Conservation (phyloP, 1,140 invertebrate genomes). For the Pseudomyrmex concolor region DNA sequence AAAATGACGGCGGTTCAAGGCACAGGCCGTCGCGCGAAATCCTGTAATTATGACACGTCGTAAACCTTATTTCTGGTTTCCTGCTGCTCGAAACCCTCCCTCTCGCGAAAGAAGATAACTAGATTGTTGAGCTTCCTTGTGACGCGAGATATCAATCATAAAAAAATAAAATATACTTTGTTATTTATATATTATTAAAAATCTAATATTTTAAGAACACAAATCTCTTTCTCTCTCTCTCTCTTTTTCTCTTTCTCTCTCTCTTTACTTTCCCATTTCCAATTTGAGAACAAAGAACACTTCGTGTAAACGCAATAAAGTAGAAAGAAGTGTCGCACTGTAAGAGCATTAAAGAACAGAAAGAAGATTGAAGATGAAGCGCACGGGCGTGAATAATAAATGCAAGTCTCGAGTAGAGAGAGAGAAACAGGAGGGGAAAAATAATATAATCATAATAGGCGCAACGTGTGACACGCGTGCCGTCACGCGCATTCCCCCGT, state of each 20-base stretch:
- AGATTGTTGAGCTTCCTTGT: neutral
- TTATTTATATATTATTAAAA: too few species aligned
- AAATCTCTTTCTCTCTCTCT: neutral
- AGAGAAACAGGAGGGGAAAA: conserved; percentile 59
- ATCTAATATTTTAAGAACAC: neutral
- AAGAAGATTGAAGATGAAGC: conserved; percentile 22
- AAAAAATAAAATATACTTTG: neutral
- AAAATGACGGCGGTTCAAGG: conserved; percentile 53
- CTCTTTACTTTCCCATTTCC: neutral
- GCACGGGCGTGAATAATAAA: conserved; percentile 81
- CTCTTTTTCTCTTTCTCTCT: too few species aligned
- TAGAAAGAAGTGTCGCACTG: too few species aligned
- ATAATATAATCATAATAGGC: conserved; percentile 81
- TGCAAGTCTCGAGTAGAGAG: conserved; percentile 61
- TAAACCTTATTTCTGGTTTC: conserved; percentile 63
- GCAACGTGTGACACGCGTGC: conserved; percentile 77
- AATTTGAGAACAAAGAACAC: neutral
- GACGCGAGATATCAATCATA: neutral
- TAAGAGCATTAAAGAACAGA: neutral
- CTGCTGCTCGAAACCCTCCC: conserved; percentile 31
- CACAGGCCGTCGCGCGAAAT: conserved; percentile 48
- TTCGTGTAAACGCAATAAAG: too few species aligned
- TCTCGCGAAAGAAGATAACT: conserved; percentile 37
- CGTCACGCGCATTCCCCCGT: conserved; percentile 61
- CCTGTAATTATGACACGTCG: conserved; percentile 73